These are phyloP conservation scores for Mimas tiliae DNA, from an alignment of 2,888 invertebrate genomes.

Conservation along the genomic window DNA sequence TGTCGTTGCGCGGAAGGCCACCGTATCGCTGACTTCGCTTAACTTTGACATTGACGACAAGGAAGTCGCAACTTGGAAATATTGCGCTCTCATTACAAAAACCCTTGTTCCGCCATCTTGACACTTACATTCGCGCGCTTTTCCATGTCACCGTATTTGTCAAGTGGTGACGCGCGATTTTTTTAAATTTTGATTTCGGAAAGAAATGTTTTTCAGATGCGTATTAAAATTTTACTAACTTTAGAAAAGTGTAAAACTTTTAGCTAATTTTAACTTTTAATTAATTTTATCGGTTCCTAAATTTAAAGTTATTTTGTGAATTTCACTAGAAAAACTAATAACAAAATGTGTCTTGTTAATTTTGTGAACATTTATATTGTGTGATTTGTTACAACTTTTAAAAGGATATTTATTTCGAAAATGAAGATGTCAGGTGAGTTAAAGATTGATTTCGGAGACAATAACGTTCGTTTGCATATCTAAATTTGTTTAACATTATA, in stretches of 20 bases:
- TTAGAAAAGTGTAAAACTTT: background rate
- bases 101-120: constrained; percentile 33
- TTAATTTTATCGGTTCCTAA: background rate
- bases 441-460: background rate
- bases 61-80: constrained; percentile 60
- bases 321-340: background rate
- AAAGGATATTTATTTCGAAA: constrained; percentile 35
- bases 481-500: no score
- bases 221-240: constrained; percentile 7
- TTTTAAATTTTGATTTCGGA: constrained; percentile 21
- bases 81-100: constrained; percentile 33
- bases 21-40: constrained; percentile 48
- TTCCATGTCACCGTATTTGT: constrained; percentile 41
- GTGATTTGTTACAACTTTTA: constrained; percentile 14
- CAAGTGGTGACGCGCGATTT: constrained; percentile 23
- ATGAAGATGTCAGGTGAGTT: constrained; percentile 56
- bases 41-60: constrained; percentile 62
- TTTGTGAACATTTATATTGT: constrained; percentile 31
- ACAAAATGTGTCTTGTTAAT: constrained; percentile 26
- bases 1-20: constrained; percentile 31
- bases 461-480: no score
- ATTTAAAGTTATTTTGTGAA: background rate
- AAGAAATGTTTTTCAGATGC: constrained; percentile 29
- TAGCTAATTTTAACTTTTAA: no score
- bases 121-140: constrained; percentile 56